Evolutionary conservation across 2,888 invertebrate genomes (phyloP).

Genomic region (Brachynemurus nebulosus): DNA sequence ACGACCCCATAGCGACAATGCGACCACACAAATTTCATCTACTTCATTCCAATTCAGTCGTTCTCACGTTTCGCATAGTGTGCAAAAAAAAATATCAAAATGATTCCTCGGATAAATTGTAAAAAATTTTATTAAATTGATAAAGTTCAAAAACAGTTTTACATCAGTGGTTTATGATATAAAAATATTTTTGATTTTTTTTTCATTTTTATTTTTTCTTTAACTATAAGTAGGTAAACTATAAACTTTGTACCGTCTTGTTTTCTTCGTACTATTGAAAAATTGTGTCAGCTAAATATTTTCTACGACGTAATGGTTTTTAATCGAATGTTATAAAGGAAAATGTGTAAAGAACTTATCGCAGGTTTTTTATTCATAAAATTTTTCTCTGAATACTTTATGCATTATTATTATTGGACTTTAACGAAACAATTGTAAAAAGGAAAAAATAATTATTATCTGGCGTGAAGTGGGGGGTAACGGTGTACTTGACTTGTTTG

Average conservation of each 20-base stretch:
- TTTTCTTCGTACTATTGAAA: neutral
- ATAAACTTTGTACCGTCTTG: too few relatives aligned
- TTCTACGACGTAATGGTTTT: too few relatives aligned
- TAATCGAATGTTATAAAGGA: neutral
- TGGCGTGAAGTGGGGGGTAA: neutral
- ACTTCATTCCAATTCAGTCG: too few relatives aligned
- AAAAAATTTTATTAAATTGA: neutral
- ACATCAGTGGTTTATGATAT: neutral
- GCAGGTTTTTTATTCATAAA: neutral
- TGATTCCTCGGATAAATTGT: neutral
- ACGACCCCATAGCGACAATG: too few relatives aligned
- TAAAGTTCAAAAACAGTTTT: neutral
- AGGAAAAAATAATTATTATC: neutral
- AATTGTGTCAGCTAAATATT: too few relatives aligned
- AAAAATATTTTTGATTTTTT: neutral
- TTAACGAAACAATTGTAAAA: too few relatives aligned
- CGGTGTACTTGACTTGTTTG: neutral
- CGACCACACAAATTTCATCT: too few relatives aligned
- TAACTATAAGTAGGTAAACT: too few relatives aligned
- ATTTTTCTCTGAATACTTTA: slow-evolving; percentile 3
- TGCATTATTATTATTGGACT: slow-evolving; percentile 6
- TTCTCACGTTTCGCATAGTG: too few relatives aligned
- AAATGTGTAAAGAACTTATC: neutral
- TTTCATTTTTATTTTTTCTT: neutral
- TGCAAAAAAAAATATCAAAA: too few relatives aligned